Percentiles rank a stretch among this genome's conserved stretches.
Conservation (phyloP, 2,888 invertebrate species). For the Drosophila vallismaia region DNA sequence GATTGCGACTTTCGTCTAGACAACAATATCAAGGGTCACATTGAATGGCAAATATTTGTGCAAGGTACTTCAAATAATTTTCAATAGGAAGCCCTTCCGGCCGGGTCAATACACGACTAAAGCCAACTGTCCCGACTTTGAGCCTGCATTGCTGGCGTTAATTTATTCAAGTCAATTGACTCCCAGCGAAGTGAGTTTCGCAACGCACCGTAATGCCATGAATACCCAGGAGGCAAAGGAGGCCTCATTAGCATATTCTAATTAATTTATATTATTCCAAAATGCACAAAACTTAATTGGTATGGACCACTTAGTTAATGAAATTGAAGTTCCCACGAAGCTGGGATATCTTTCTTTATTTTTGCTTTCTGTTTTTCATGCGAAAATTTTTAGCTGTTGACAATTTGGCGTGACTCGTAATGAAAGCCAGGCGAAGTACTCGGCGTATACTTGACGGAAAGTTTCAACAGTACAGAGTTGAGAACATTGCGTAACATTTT, state of each 20-base stretch:
- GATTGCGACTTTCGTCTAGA: constrained; percentile 13
- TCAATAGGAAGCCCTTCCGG: not conserved
- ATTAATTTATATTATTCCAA: constrained; percentile 79
- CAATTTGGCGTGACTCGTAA: constrained; percentile 30
- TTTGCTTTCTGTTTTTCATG: constrained; percentile 3
- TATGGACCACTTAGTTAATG: constrained; percentile 75
- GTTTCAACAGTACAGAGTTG: constrained; percentile 52
- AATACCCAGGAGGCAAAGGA: not conserved
- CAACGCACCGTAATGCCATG: constrained; percentile 29
- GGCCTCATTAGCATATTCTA: constrained; percentile 75
- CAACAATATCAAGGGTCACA: constrained; percentile 13
- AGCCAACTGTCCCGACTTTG: constrained; percentile 32
- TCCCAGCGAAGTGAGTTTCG: constrained; percentile 28
- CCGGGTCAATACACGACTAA: constrained; percentile 34
- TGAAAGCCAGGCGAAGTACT: constrained; percentile 8
- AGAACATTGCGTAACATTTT: constrained; percentile 57
- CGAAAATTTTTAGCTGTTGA: constrained; percentile 32
- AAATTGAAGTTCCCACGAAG: constrained; percentile 65
- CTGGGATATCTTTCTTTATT: not conserved
- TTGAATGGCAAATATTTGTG: constrained; percentile 22
- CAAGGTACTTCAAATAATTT: not conserved
- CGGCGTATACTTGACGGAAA: constrained; percentile 40
- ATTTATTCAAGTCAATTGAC: constrained; percentile 76
- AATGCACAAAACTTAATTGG: constrained; percentile 76
- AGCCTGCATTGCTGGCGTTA: constrained; percentile 61